Evolutionary conservation across 2,888 invertebrate genomes (phyloP).

Genomic region (Empis stercorea): DNA sequence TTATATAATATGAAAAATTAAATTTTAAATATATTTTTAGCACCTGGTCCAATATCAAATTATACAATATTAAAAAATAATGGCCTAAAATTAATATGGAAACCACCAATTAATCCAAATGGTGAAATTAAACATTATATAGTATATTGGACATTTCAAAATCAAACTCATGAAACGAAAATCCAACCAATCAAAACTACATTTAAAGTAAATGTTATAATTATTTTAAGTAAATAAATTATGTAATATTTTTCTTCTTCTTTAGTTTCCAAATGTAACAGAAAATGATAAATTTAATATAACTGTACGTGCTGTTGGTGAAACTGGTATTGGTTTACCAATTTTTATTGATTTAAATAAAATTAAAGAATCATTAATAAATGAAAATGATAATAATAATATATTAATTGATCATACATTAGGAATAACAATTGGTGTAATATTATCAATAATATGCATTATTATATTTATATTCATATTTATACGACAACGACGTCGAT

Average conservation of each 20-base stretch:
- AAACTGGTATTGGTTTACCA: conserved; percentile 32
- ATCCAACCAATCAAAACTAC: conserved; percentile 17
- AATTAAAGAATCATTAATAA: conserved; percentile 10
- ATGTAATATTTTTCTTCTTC: conserved; percentile 1
- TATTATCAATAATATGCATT: conserved; percentile 28
- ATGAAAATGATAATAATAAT: conserved; percentile 19
- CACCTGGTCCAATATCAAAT: conserved; percentile 33
- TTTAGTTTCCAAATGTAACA: conserved; percentile 32
- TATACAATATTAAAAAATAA: conserved; percentile 26
- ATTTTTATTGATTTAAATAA: conserved; percentile 29
- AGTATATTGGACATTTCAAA: conserved; percentile 30
- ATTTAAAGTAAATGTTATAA: conserved; percentile 21
- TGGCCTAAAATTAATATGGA: conserved; percentile 31
- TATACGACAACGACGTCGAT: conserved; percentile 28
- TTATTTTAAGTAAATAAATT: too few species aligned
- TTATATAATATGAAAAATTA: not conserved
- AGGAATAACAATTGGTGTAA: conserved; percentile 30
- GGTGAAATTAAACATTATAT: conserved; percentile 32
- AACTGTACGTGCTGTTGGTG: conserved; percentile 32
- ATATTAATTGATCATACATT: conserved; percentile 19
- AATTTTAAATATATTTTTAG: conserved; percentile 14
- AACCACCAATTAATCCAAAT: conserved; percentile 31
- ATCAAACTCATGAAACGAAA: conserved; percentile 29
- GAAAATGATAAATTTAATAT: conserved; percentile 33
- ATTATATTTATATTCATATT: conserved; percentile 28